These are phyloP conservation scores for Atherinosoma microstoma DNA, from an alignment of 2,797 vertebrate genomes.

Conservation along the genomic window DNA sequence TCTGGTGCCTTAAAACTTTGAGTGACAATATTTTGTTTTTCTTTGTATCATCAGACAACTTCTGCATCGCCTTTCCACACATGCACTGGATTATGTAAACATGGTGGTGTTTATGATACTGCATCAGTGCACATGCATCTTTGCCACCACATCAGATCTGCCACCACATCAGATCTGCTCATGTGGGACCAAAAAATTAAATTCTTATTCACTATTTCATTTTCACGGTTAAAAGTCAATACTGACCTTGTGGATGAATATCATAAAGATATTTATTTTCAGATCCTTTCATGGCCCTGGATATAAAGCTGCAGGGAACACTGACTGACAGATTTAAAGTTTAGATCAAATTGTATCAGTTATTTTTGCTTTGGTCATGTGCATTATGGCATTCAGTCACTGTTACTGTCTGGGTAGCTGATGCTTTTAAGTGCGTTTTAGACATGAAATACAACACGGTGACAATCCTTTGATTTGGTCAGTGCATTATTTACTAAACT, in stretches of 20 bases:
- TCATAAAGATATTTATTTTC: slow-evolving; percentile 37
- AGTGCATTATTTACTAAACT: slow-evolving; percentile 19
- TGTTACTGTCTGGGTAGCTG: slow-evolving; percentile 4
- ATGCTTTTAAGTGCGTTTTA: slow-evolving; percentile 31
- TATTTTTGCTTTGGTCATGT: slow-evolving; percentile 21
- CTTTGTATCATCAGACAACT: slow-evolving; percentile 7
- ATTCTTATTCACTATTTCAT: slow-evolving; percentile 47
- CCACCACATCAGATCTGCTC: slow-evolving; percentile 54
- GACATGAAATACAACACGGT: slow-evolving; percentile 4
- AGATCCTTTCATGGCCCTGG: not conserved
- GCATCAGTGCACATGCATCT: slow-evolving; percentile 48
- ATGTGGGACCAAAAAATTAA: slow-evolving; percentile 40
- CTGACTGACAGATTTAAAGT: slow-evolving; percentile 44
- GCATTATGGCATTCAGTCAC: slow-evolving; percentile 18
- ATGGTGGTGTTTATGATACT: slow-evolving; percentile 44
- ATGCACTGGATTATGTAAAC: slow-evolving; percentile 40
- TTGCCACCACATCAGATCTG: slow-evolving; percentile 57
- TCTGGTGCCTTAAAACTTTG: slow-evolving; percentile 2
- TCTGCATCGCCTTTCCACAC: slow-evolving; percentile 26
- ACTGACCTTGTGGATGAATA: slow-evolving; percentile 46
- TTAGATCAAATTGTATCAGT: slow-evolving; percentile 32
- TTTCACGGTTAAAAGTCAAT: slow-evolving; percentile 59
- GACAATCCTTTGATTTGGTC: slow-evolving; percentile 31
- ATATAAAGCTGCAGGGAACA: slow-evolving; percentile 20
- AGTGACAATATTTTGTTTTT: not conserved